phyloP scores from a whole-genome alignment of 2,888 invertebrate species.

The Cremastinae sp. region DNA sequence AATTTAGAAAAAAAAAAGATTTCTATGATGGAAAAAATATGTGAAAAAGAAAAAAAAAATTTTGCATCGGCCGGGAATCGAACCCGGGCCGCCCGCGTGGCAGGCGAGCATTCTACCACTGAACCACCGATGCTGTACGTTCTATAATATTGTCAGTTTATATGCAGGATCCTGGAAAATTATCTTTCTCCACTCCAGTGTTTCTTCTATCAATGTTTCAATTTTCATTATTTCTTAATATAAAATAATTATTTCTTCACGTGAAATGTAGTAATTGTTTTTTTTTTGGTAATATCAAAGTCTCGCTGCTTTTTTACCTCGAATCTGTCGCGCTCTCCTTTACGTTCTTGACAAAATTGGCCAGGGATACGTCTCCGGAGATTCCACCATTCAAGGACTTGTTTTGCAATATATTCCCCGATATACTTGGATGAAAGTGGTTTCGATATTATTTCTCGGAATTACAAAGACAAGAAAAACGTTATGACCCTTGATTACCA shows the following conservation, averaged over 20 bases:
- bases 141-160: too few relatives aligned
- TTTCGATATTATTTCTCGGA: constrained; percentile 37
- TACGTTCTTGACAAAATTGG: constrained; percentile 38
- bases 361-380: constrained; percentile 9
- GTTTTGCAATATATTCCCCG: constrained; percentile 36
- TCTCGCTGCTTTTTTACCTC: not conserved
- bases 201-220: not conserved
- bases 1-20: too few relatives aligned
- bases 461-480: constrained; percentile 49
- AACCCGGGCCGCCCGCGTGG: constrained; percentile 77
- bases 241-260: not conserved
- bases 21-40: constrained; percentile 2
- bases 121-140: constrained; percentile 76
- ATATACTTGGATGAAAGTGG: constrained; percentile 59
- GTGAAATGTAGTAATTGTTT: too few relatives aligned
- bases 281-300: too few relatives aligned
- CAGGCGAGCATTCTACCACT: constrained; percentile 80
- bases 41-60: constrained; percentile 29
- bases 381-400: constrained; percentile 46
- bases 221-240: not conserved
- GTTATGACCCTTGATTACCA: constrained; percentile 13
- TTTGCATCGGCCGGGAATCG: constrained; percentile 75
- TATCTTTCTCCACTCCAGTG: too few relatives aligned
- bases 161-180: too few relatives aligned
- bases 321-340: not conserved